Conservation (phyloP, 2,113 vertebrate species). For the Alces alces region DNA sequence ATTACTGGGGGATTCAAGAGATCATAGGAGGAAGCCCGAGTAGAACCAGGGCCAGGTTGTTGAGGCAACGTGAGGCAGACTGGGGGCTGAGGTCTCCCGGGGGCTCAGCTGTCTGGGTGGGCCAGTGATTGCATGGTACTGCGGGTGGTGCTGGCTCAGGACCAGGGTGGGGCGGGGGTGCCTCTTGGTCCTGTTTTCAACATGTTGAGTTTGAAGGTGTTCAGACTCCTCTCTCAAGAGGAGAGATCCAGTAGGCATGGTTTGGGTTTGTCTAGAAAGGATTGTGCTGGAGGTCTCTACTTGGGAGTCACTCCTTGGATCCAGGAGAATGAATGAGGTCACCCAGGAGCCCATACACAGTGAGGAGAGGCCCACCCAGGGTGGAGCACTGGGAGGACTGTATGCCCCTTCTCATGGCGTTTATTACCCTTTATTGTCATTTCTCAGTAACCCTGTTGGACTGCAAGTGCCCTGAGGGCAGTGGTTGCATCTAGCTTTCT, state of each 20-base stretch:
- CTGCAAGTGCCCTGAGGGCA: not conserved
- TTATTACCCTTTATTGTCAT: not conserved
- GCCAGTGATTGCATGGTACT: not conserved
- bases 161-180: rapidly evolving
- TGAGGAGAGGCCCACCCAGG: not conserved
- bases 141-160: not conserved
- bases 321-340: not conserved
- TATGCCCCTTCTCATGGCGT: not conserved
- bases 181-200: not conserved
- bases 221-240: not conserved
- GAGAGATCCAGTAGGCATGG: not conserved
- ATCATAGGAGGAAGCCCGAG: not conserved
- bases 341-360: not conserved
- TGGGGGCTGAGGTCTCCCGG: not conserved
- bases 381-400: not conserved
- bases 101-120: not conserved
- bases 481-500: not conserved
- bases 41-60: not conserved
- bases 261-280: not conserved
- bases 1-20: not conserved
- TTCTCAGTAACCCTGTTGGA: not conserved
- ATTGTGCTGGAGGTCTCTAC: not conserved
- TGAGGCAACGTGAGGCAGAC: not conserved
- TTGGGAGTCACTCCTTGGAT: not conserved
- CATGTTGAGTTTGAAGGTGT: not conserved